These are phyloP conservation scores for Opisthograptis luteolata DNA, from an alignment of 2,888 invertebrate genomes.

Conservation along the genomic window DNA sequence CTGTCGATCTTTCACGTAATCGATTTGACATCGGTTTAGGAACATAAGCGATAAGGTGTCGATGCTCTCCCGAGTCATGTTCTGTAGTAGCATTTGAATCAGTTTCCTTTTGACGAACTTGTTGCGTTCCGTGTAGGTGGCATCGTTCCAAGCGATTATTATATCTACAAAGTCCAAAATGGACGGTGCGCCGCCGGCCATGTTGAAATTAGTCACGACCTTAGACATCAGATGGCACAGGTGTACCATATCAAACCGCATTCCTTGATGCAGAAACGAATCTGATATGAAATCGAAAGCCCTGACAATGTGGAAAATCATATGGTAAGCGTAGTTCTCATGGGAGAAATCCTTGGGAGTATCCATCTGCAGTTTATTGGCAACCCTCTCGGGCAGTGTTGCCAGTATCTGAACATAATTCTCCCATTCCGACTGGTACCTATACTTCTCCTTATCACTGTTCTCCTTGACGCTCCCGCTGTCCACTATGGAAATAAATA, in stretches of 20 bases:
- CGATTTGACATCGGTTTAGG: constrained; percentile 78
- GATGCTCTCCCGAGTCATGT: constrained; percentile 84
- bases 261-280: constrained; percentile 53
- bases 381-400: constrained; percentile 88
- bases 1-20: constrained; percentile 64
- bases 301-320: constrained; percentile 85
- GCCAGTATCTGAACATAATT: constrained; percentile 85
- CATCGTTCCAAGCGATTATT: constrained; percentile 79
- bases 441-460: constrained; percentile 33
- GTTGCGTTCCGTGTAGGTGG: constrained; percentile 51
- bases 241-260: constrained; percentile 66
- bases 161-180: constrained; percentile 82
- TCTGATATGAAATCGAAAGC: constrained; percentile 85
- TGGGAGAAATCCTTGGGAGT: constrained; percentile 84
- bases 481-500: constrained; percentile 79
- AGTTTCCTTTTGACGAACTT: constrained; percentile 68
- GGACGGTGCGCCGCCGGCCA: constrained; percentile 67
- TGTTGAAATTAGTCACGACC: constrained; percentile 83
- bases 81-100: constrained; percentile 78
- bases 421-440: constrained; percentile 67
- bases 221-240: constrained; percentile 86
- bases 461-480: constrained; percentile 51
- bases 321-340: constrained; percentile 81
- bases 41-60: constrained; percentile 83
- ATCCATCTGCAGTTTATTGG: constrained; percentile 85